Evolutionary conservation across 1,140 invertebrate genomes (phyloP).

Genomic region (Heliothis virescens): DNA sequence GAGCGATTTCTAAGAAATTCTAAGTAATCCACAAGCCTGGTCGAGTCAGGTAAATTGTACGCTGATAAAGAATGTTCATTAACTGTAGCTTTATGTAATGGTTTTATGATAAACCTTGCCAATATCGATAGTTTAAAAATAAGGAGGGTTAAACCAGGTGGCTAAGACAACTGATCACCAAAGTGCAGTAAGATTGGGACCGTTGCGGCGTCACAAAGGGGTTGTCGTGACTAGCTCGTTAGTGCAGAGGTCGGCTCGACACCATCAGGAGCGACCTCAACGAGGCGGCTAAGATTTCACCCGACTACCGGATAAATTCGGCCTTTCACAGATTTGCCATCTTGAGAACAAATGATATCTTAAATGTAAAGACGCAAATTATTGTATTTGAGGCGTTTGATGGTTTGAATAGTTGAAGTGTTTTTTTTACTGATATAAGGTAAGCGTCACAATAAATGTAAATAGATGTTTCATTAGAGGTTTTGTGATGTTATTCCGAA

Average conservation of each 20-base stretch:
- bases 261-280: slow-evolving; percentile 64
- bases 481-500: background rate
- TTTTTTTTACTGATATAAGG: background rate
- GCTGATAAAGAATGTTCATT: background rate
- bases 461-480: background rate
- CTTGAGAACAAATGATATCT: slow-evolving; percentile 9
- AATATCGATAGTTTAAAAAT: background rate
- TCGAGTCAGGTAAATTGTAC: slow-evolving; percentile 1
- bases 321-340: background rate
- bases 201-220: slow-evolving; percentile 56
- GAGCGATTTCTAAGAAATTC: slow-evolving; percentile 5
- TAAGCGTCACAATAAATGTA: background rate
- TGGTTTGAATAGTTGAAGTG: background rate
- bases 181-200: slow-evolving; percentile 62
- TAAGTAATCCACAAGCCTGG: background rate
- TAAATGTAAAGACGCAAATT: background rate
- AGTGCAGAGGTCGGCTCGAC: slow-evolving; percentile 61
- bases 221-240: slow-evolving; percentile 65
- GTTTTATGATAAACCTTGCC: background rate
- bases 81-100: background rate
- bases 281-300: slow-evolving; percentile 59
- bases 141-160: background rate
- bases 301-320: slow-evolving; percentile 50
- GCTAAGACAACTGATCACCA: slow-evolving; percentile 21
- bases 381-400: background rate